Evolutionary conservation across 2,113 vertebrate genomes (phyloP).

Genomic region (Panthera leo): DNA sequence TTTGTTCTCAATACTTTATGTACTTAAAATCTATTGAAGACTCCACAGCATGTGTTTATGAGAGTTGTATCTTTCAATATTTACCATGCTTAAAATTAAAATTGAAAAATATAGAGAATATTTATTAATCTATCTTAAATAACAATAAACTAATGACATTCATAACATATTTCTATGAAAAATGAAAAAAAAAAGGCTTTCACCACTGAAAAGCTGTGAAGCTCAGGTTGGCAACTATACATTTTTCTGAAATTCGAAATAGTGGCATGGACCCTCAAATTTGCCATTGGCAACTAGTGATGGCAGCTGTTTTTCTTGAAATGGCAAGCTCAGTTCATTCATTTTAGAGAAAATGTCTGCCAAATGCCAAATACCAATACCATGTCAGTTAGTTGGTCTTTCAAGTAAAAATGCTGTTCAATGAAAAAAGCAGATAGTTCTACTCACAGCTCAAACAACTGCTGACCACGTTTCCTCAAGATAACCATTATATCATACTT

Average conservation of each 20-base stretch:
- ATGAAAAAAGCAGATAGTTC: neutral
- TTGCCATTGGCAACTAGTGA: neutral
- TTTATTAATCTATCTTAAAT: neutral
- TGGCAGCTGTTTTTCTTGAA: neutral
- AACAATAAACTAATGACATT: neutral
- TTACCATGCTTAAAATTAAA: neutral
- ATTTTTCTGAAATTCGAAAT: constrained; percentile 6
- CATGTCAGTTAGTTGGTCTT: neutral
- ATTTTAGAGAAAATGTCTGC: constrained; percentile 37
- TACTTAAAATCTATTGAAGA: neutral
- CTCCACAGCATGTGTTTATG: neutral
- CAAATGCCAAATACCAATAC: neutral
- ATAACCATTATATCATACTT: neutral
- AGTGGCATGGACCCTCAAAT: neutral
- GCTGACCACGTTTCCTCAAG: neutral
- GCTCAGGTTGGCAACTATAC: neutral
- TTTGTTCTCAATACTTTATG: neutral
- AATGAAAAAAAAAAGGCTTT: neutral
- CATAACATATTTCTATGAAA: neutral
- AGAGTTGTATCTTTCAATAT: neutral
- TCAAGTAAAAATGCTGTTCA: neutral
- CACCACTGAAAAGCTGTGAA: neutral
- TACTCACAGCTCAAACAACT: neutral
- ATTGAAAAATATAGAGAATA: neutral
- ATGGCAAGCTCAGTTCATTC: constrained; percentile 21